Evolutionary conservation across 1,140 invertebrate genomes (phyloP).

Genomic region (Cotesia typhae): DNA sequence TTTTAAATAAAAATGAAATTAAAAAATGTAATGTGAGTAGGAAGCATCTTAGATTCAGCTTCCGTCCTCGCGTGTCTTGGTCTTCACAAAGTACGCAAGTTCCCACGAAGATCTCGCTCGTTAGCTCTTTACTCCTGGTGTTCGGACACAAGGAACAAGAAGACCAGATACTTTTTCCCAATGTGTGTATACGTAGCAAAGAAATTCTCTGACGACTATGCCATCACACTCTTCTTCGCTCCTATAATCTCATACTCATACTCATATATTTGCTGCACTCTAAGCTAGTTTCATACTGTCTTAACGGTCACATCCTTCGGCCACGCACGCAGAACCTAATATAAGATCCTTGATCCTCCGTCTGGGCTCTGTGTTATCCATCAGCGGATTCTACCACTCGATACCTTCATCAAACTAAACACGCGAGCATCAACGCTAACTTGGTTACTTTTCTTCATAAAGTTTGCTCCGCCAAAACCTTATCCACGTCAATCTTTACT

Average conservation of each 20-base stretch:
- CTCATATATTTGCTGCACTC: not conserved
- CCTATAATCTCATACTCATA: not conserved
- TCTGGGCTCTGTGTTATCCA: not conserved
- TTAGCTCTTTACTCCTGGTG: not conserved
- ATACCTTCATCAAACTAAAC: too few relatives aligned
- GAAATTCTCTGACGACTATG: not conserved
- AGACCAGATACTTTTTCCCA: not conserved
- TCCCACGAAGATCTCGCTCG: conserved; percentile 9
- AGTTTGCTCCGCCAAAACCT: too few relatives aligned
- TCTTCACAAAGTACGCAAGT: conserved; percentile 38
- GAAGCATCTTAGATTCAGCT: conserved; percentile 24
- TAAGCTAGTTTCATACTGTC: conserved; percentile 36
- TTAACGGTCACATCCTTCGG: conserved; percentile 47
- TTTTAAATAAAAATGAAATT: too few relatives aligned
- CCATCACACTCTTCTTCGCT: not conserved
- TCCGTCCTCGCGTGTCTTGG: conserved; percentile 42
- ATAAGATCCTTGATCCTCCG: conserved; percentile 6
- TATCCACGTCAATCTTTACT: too few relatives aligned
- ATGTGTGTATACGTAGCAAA: not conserved
- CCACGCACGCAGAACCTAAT: conserved; percentile 41
- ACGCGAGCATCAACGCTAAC: too few relatives aligned
- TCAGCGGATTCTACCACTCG: too few relatives aligned
- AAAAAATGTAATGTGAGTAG: not conserved
- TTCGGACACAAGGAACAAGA: too few relatives aligned
- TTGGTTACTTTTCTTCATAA: too few relatives aligned